Evolutionary conservation across 2,113 vertebrate species (phyloP).

Genomic region (Anolis carolinensis): DNA sequence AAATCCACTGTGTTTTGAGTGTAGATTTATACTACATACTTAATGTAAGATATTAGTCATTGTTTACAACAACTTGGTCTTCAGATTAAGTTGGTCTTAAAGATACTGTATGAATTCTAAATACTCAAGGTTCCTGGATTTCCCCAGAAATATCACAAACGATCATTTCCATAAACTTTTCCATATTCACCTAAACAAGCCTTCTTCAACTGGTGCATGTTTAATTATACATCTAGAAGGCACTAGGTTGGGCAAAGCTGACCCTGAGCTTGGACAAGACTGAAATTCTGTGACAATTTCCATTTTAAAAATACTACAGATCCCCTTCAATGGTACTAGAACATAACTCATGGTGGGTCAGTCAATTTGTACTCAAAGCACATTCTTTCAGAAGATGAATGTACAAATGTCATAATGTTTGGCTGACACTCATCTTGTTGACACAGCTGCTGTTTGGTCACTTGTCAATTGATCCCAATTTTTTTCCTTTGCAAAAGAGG

Average conservation of each 20-base stretch:
- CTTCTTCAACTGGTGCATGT: neutral
- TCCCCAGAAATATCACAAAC: neutral
- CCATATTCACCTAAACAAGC: neutral
- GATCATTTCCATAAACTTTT: conserved; percentile 4
- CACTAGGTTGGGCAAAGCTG: neutral
- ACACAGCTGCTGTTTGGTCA: conserved; percentile 61
- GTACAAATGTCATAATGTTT: conserved; percentile 59
- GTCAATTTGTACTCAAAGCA: conserved; percentile 57
- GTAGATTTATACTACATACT: no score
- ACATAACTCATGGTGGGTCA: conserved; percentile 35
- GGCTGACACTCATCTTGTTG: conserved; percentile 64
- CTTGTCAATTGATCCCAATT: conserved; percentile 64
- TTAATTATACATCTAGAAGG: neutral
- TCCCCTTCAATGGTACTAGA: conserved; percentile 21
- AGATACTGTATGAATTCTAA: no score
- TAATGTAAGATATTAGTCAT: no score
- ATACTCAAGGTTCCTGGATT: no score
- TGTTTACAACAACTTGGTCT: no score
- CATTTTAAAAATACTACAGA: no score
- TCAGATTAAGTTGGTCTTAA: no score
- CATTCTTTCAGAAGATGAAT: conserved; percentile 44
- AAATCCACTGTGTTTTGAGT: no score
- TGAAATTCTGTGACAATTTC: neutral
- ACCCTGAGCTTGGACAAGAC: neutral
- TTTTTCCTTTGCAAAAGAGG: conserved; percentile 38